phyloP scores from a whole-genome alignment of 1,140 invertebrate species.

The silkworm (Bombyx mori) region ASM3026992v2 NC_085125.1:595501-596000 shows the following conservation, averaged over 20 bases:
- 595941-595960: conserved; percentile 43
- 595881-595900: conserved; percentile 78
- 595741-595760: conserved; percentile 38
- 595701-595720: conserved; percentile 40
- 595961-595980: conserved; percentile 39
- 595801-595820: conserved; percentile 82
- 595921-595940: conserved; percentile 74
- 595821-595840: conserved; percentile 85
- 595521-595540: conserved; percentile 53
- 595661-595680: conserved; percentile 37
- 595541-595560: conserved; percentile 54
- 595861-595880: conserved; percentile 80
- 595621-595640: conserved; percentile 41
- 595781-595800: conserved; percentile 66
- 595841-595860: conserved; percentile 84
- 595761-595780: conserved; percentile 49
- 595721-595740: conserved; percentile 23
- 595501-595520: conserved; percentile 53
- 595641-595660: conserved; percentile 46
- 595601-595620: conserved; percentile 80
- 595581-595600: conserved; percentile 56
- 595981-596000: conserved; percentile 51
- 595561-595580: conserved; percentile 50
- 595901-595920: conserved; percentile 79
- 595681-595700: conserved; percentile 35